These are phyloP conservation scores for Seriola rivoliana DNA, from an alignment of 2,113 vertebrate species.

Conservation along the genomic window DNA sequence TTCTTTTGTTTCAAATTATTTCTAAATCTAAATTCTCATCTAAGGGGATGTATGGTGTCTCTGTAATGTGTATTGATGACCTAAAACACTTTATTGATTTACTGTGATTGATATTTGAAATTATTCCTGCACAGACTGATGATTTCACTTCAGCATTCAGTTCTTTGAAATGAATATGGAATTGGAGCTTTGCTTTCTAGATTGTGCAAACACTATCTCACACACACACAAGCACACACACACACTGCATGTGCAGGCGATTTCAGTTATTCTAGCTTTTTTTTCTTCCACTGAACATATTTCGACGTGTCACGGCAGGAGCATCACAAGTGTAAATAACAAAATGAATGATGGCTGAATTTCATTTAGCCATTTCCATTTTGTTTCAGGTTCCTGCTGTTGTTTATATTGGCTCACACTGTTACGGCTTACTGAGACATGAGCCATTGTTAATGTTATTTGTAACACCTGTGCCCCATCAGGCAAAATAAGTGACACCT, in stretches of 20 bases:
- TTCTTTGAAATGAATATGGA: background rate
- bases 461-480: background rate
- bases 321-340: background rate
- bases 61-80: background rate
- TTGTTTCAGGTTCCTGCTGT: background rate
- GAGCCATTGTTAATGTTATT: background rate
- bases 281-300: background rate
- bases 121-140: background rate
- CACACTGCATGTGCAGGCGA: background rate
- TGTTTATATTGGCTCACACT: background rate
- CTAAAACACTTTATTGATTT: background rate
- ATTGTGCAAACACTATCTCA: background rate
- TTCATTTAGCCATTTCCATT: background rate
- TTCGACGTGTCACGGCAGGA: background rate
- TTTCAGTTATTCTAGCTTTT: background rate
- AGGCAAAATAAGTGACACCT: background rate
- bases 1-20: background rate
- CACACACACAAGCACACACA: too few relatives aligned
- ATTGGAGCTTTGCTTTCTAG: too few relatives aligned
- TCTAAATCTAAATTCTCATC: background rate
- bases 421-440: background rate
- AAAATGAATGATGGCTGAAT: background rate
- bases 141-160: too few relatives aligned
- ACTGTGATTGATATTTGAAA: background rate
- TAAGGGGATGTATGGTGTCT: background rate